Base-by-base conservation (phyloP, 2,888 invertebrate species). In the Yponomeuta malinellus region DNA sequence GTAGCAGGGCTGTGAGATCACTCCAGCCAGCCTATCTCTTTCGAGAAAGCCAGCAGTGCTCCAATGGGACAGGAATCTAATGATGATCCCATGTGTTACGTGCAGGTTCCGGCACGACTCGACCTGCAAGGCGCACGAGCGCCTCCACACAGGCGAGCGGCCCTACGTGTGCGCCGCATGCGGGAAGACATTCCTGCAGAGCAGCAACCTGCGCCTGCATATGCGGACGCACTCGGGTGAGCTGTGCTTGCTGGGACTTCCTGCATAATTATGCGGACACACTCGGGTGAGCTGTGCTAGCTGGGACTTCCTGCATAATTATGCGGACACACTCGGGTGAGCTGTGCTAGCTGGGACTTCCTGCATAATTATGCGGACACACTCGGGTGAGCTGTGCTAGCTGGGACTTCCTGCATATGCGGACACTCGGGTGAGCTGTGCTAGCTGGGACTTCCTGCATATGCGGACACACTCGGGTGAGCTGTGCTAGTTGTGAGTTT, bases 61-160 rank as follows among this genome's bases (percentile, higher is more conserved):
- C 43, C 37, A 37, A 37, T 29, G 23, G 23, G 23, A 23, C 6
- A 43, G 5, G 43, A 43, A 43, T 43, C 8, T 43, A 43, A 43
- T 43, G 43, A 43, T 5, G 9, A 43, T 43, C 43, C 43, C 9
- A 43, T 31, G 29, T 64, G 23, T 64, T 23, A 15, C 63, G 5
- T n/a, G 37, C 78, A 93, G 93, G 71, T 94, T 94, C 77, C 93
- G 94, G 0, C 94, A 94, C 83, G 92, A 93, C 72, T 93, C 94
- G 70, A 93, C 94, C 2, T 86, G 93, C 43, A 93, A 92, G 76
- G 93, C 93, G 0, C 94, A 94, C 76, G 89, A 92, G 71, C 93
- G 94, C 76, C 93, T 93, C 9, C 94, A 94, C 81, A 94, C 94
- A 0, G 94, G 94, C 8, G 94, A 94, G 78, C 88, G 93, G 73